These are phyloP conservation scores for Ophthalmolycus amberensis DNA, from an alignment of 2,113 vertebrate species.

Conservation along the genomic window DNA sequence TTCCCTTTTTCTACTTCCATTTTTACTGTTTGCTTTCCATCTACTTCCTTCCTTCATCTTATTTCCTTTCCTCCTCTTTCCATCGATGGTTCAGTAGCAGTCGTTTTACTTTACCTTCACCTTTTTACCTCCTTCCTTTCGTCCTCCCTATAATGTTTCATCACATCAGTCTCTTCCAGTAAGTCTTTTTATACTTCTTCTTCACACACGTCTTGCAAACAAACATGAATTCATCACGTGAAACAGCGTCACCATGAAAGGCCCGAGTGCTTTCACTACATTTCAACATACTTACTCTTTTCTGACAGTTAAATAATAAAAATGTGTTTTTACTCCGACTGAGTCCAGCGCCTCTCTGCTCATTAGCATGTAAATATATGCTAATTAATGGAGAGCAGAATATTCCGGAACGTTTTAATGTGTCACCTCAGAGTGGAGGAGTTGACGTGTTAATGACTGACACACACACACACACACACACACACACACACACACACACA, in stretches of 20 bases:
- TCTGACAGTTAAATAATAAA: no score
- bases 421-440: constrained; percentile 70
- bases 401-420: constrained; percentile 63
- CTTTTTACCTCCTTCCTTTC: background rate
- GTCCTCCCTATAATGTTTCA: background rate
- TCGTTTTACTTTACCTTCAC: background rate
- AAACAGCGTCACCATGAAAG: no score
- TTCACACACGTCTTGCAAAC: background rate
- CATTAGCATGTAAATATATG: constrained; percentile 57
- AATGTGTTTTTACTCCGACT: background rate
- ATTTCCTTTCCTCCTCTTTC: background rate
- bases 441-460: constrained; percentile 74
- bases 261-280: background rate
- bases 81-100: background rate
- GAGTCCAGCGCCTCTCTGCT: constrained; percentile 21
- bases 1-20: no score
- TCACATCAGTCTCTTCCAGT: background rate
- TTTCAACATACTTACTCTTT: background rate
- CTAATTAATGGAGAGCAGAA: constrained; percentile 59
- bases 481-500: constrained; percentile 4
- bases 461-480: no score
- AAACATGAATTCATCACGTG: no score
- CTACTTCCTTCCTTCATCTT: background rate
- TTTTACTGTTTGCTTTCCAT: background rate
- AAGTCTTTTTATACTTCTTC: background rate